Base-by-base conservation (phyloP, 2,797 vertebrate species). In the Leuciscus waleckii region DNA sequence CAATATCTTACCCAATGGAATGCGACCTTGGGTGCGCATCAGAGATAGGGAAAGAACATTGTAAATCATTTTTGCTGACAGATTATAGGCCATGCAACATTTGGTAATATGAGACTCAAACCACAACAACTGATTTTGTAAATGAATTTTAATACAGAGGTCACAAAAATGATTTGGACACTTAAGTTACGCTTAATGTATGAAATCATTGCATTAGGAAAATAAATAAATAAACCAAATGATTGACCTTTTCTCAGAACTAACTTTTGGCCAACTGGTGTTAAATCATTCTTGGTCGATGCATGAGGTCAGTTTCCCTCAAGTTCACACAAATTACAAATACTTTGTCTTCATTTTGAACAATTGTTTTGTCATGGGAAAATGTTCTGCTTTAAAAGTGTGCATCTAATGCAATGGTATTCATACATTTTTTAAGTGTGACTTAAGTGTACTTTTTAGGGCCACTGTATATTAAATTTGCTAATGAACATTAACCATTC, bases 1-100 rank as follows among this genome's bases (percentile, higher is more conserved):
- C 68, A 61, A n/a, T 26, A 65, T 91, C 98, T 99, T 99, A 99
- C 98, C 98, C 92, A 90, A 99, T 96, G 29, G 98, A 98, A 93
- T 97, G 96, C 6, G 97, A 97, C 91, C 98, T 99, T 86, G 90
- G 93, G 92, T 92, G 96, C 95, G 93, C 83, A 92, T 43, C 71
- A 89, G 86, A 89, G 87, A 92, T 2, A 51, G 91, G 83, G 86
- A 92, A 93, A 93, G 79, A 91, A 79, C 70, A 92, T 19, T 63
- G 77, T 79, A 79, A 73, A 74, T 76, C 9, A 76, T 37, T 68
- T 69, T 61, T 56, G 41, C n/a, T 35, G n/a, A 77, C 54, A 39
- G 26, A 3, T 32, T 43, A 35, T 26, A 35, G 21, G 39, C 17
- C 41, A 79, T 35, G 29, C 35, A 56, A 79, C 41, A 46, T 32